These are phyloP conservation scores for Tautogolabrus adspersus DNA, from an alignment of 2,113 vertebrate species.

Conservation along the genomic window DNA sequence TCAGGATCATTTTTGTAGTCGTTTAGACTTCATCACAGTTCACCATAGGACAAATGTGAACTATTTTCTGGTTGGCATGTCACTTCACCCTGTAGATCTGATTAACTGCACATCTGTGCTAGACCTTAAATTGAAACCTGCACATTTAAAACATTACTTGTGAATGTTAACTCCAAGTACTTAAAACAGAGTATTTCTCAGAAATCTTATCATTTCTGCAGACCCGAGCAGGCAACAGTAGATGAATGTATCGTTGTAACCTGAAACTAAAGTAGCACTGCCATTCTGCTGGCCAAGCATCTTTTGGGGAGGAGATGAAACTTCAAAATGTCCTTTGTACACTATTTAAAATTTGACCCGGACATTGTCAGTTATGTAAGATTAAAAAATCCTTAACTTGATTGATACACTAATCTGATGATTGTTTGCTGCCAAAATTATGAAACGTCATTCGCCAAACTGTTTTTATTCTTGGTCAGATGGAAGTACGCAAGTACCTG, in stretches of 20 bases:
- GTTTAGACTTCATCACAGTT: not conserved
- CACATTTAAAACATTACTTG: not conserved
- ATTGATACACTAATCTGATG: not conserved
- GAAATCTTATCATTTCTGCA: conserved; percentile 11
- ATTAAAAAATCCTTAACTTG: not conserved
- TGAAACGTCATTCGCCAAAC: not conserved
- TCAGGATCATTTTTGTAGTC: not conserved
- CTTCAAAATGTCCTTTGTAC: conserved; percentile 22
- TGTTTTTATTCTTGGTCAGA: not conserved
- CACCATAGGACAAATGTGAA: not conserved
- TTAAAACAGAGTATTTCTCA: conserved; percentile 3
- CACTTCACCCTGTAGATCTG: not conserved
- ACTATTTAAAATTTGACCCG: not conserved
- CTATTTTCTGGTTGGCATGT: not conserved
- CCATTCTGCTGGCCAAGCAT: conserved; percentile 22
- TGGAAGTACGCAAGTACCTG: conserved; percentile 48
- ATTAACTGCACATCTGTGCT: too few relatives aligned
- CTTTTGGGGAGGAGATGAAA: conserved; percentile 20
- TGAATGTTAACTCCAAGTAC: not conserved
- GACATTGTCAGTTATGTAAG: not conserved
- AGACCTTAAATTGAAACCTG: not conserved
- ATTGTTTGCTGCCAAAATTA: conserved; percentile 9
- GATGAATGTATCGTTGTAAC: not conserved
- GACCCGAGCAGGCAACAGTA: conserved; percentile 17
- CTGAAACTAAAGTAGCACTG: conserved; percentile 25